phyloP scores from a whole-genome alignment of 2,113 vertebrate species.

The Empidonax alnorum region DNA sequence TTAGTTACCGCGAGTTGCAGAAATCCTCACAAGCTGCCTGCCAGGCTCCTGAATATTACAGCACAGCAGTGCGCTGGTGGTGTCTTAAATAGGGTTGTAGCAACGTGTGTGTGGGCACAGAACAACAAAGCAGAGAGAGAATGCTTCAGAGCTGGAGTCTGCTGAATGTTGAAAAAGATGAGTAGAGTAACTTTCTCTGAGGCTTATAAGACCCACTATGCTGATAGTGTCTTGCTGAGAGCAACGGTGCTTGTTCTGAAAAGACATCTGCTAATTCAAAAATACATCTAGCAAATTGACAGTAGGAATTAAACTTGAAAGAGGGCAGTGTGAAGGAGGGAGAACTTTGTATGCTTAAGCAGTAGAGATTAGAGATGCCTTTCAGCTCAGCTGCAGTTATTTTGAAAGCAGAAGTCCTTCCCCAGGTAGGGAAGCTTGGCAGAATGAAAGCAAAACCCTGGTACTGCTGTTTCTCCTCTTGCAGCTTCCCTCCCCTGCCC shows the following conservation, averaged over 20 bases:
- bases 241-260: background rate
- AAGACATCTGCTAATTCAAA: background rate
- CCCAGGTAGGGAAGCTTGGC: background rate
- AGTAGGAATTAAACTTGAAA: background rate
- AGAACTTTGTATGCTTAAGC: background rate
- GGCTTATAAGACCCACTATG: background rate
- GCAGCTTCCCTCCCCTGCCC: background rate
- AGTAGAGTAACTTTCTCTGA: conserved; percentile 38
- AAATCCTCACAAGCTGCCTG: background rate
- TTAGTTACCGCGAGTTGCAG: conserved; percentile 33
- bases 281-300: background rate
- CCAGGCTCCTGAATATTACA: conserved; percentile 1
- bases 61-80: conserved; percentile 34
- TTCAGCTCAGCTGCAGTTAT: conserved; percentile 9
- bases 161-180: background rate
- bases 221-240: background rate
- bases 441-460: background rate
- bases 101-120: conserved; percentile 12
- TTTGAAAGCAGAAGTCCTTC: background rate
- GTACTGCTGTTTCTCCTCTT: background rate
- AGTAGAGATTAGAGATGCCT: background rate
- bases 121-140: conserved; percentile 39
- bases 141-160: conserved; percentile 18
- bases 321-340: background rate
- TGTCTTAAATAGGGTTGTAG: conserved; percentile 29